Percentiles rank a stretch among this genome's conserved stretches.
Conservation (phyloP, 2,113 vertebrate genomes). For the Actenoides lindsayi region DNA sequence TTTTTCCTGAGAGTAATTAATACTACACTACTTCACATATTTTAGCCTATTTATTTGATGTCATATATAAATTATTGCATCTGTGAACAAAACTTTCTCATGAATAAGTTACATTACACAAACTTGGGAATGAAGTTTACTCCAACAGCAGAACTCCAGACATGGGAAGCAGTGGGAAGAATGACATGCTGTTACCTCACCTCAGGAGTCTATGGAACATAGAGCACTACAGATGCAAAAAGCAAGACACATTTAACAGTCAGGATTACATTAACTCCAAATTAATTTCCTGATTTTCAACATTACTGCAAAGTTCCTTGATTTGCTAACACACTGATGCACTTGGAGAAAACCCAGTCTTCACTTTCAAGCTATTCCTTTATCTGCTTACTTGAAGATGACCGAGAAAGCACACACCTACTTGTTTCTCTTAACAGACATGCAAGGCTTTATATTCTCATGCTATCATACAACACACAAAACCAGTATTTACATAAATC, state of each 20-base stretch:
- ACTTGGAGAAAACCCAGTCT: neutral
- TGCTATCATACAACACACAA: neutral
- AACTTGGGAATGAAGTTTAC: neutral
- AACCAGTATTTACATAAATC: neutral
- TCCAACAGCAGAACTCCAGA: neutral
- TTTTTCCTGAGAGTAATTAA: neutral
- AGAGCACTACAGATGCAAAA: neutral
- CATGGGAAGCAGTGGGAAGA: neutral
- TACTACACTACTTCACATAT: neutral
- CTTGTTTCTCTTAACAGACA: neutral
- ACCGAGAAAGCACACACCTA: neutral
- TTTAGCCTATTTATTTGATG: neutral
- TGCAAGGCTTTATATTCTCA: fast-evolving
- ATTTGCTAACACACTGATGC: neutral
- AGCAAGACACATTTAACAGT: neutral
- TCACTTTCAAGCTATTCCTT: neutral
- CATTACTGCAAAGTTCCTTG: neutral
- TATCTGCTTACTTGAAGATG: neutral
- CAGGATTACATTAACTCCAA: neutral
- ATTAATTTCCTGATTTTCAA: neutral
- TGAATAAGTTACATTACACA: neutral
- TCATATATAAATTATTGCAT: neutral
- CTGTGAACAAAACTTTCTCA: neutral
- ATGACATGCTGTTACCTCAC: neutral
- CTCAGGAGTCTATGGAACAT: neutral